phyloP scores from a whole-genome alignment of 1,140 invertebrate species.

The Solen grandis region DNA sequence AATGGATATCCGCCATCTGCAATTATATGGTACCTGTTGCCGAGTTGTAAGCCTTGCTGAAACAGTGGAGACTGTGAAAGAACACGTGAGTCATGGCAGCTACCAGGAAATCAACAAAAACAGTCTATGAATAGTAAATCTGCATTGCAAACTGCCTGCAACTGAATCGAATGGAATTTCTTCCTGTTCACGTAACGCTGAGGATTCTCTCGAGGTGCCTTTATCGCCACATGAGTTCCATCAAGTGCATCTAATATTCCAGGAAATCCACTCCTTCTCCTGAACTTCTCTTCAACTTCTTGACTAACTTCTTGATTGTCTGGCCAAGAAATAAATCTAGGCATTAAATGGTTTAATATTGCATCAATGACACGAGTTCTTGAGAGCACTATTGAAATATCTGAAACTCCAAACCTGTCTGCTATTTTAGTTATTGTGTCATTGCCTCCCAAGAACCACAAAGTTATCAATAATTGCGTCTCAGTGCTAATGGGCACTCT shows the following conservation, averaged over 20 bases:
- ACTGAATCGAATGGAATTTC: constrained; percentile 70
- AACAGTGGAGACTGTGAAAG: constrained; percentile 56
- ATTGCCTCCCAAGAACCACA: constrained; percentile 34
- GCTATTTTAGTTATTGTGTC: constrained; percentile 29
- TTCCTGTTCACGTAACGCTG: constrained; percentile 74
- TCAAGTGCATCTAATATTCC: constrained; percentile 58
- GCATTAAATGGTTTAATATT: constrained; percentile 28
- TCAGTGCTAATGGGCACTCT: constrained; percentile 27
- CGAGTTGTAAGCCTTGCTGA: constrained; percentile 38
- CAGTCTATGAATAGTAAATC: constrained; percentile 58
- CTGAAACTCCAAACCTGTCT: constrained; percentile 34
- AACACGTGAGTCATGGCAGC: constrained; percentile 68
- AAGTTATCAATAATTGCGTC: constrained; percentile 35
- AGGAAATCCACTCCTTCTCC: constrained; percentile 38
- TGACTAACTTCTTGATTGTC: neutral
- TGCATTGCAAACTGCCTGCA: constrained; percentile 66
- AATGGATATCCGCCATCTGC: constrained; percentile 77
- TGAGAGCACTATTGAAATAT: constrained; percentile 5
- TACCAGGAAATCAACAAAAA: constrained; percentile 70
- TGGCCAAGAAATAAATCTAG: constrained; percentile 32
- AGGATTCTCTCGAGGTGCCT: constrained; percentile 62
- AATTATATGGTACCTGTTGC: too few species aligned
- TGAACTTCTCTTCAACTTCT: neutral
- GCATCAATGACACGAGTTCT: neutral
- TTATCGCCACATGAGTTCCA: constrained; percentile 58